A percentile compares a stretch with the other conserved stretches of the same genome.
These are phyloP conservation scores for Bombus soroeensis DNA, from an alignment of 1,140 invertebrate species.

Conservation along the genomic window DNA sequence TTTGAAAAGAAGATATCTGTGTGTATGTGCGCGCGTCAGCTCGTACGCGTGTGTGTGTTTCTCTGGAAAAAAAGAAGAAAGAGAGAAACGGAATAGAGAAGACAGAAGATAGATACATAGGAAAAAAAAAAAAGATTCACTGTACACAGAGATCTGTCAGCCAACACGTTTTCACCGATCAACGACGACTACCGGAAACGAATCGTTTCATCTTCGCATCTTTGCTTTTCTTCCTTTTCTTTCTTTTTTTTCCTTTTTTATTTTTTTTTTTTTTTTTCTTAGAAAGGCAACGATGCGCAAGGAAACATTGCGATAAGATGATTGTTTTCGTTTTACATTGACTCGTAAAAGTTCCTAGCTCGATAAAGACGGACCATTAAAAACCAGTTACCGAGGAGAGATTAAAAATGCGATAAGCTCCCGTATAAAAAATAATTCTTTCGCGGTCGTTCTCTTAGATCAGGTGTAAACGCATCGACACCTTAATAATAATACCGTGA, in stretches of 20 bases:
- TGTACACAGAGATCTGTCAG: constrained; percentile 81
- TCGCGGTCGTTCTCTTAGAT: constrained; percentile 56
- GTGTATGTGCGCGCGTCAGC: background rate
- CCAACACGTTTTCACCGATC: constrained; percentile 73
- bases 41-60: background rate
- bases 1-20: background rate
- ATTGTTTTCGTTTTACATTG: constrained; percentile 27
- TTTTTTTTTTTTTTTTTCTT: background rate
- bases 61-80: constrained; percentile 9
- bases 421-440: constrained; percentile 58
- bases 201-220: constrained; percentile 15
- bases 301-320: constrained; percentile 4
- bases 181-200: constrained; percentile 40
- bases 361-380: constrained; percentile 29
- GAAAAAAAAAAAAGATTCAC: constrained; percentile 76
- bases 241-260: background rate
- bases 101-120: constrained; percentile 62
- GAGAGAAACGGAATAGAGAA: constrained; percentile 41
- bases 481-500: constrained; percentile 82
- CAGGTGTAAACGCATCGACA: constrained; percentile 76
- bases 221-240: background rate
- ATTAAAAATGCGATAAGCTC: constrained; percentile 38
- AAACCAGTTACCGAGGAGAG: constrained; percentile 2
- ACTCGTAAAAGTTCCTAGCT: constrained; percentile 11
- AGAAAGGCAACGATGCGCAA: constrained; percentile 35